Percentiles rank a stretch among this genome's conserved stretches.
phyloP scores from a whole-genome alignment of 2,113 vertebrate species.

The Anser brachyrhynchus region DNA sequence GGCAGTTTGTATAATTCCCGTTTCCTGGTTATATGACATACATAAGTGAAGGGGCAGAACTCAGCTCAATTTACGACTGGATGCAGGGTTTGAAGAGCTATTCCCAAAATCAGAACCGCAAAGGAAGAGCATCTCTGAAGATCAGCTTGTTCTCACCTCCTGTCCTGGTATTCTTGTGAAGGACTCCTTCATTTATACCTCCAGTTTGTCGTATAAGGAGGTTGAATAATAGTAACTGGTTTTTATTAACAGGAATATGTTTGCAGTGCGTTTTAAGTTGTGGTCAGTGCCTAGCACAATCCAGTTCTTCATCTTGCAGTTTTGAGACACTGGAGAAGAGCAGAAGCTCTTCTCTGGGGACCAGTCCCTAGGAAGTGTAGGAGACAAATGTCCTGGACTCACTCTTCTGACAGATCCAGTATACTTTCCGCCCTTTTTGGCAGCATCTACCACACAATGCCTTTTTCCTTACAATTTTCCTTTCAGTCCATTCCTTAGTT shows the following conservation, averaged over 20 bases:
- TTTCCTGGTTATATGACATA: conserved; percentile 53
- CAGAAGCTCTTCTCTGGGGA: not conserved
- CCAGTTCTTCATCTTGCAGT: not conserved
- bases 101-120: not conserved
- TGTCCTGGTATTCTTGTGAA: not conserved
- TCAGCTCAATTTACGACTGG: not conserved
- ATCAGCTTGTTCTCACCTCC: not conserved
- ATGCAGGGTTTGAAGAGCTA: not conserved
- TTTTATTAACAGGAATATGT: not conserved
- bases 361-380: not conserved
- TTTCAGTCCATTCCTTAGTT: not conserved
- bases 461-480: not conserved
- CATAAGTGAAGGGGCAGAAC: conserved; percentile 7
- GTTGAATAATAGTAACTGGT: not conserved
- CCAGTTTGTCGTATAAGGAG: not conserved
- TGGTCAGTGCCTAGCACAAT: not conserved
- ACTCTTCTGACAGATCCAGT: not conserved
- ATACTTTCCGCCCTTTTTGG: not conserved
- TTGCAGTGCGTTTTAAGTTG: not conserved
- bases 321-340: not conserved
- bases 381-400: not conserved
- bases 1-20: conserved; percentile 34
- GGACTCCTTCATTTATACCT: not conserved
- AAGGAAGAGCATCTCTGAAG: not conserved
- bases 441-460: accelerated